A percentile compares a stretch with the other conserved stretches of the same genome.
phyloP scores from a whole-genome alignment of 2,888 invertebrate genomes.

The Rhingia campestris region DNA sequence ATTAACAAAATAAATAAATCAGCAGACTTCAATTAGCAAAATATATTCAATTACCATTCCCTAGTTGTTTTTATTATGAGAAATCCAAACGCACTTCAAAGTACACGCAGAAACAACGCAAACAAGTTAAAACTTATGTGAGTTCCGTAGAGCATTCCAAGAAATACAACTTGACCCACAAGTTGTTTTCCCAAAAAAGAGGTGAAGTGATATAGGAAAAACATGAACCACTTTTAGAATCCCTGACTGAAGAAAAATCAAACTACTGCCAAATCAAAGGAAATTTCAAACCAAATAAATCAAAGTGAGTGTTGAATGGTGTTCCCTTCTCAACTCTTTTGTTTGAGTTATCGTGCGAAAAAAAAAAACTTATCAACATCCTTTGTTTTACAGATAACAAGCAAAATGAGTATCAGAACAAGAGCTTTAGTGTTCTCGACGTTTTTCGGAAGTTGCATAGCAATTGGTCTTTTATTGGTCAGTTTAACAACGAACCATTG shows the following conservation, averaged over 20 bases:
- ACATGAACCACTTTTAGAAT: conserved; percentile 48
- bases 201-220: conserved; percentile 10
- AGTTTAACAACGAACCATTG: conserved; percentile 91
- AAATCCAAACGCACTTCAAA: not conserved
- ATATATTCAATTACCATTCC: conserved; percentile 5
- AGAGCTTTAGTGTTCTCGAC: conserved; percentile 89
- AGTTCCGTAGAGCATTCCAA: conserved; percentile 42
- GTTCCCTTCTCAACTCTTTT: conserved; percentile 73
- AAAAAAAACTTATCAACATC: not conserved
- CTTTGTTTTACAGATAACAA: conserved; percentile 61
- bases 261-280: conserved; percentile 62
- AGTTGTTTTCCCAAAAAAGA: conserved; percentile 41
- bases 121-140: conserved; percentile 22
- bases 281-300: conserved; percentile 65
- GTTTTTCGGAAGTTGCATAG: conserved; percentile 88
- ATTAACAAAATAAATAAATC: conserved; percentile 17
- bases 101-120: conserved; percentile 1
- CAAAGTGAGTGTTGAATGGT: conserved; percentile 54
- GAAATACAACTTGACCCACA: conserved; percentile 56
- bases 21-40: conserved; percentile 7
- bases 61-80: conserved; percentile 24
- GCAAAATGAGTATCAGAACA: conserved; percentile 86
- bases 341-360: conserved; percentile 19
- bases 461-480: conserved; percentile 88
- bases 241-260: conserved; percentile 29